A percentile compares a stretch with the other conserved stretches of the same genome.
phyloP scores from a whole-genome alignment of 2,797 vertebrate species.

The Ceyx erithaca region DNA sequence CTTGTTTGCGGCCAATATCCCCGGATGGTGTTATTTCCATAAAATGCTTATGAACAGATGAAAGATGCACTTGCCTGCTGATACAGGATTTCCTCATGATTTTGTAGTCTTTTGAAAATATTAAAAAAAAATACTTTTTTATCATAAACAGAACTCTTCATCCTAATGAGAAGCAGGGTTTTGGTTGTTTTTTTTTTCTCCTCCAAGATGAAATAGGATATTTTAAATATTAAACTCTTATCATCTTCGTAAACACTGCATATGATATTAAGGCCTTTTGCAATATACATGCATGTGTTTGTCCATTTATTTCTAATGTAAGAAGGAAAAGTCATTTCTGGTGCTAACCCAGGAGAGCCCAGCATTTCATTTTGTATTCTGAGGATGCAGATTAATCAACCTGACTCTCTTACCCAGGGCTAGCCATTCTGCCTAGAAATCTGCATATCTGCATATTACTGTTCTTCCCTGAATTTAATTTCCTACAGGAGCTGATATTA shows the following conservation, averaged over 20 bases:
- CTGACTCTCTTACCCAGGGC: slow-evolving; percentile 82
- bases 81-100: not conserved
- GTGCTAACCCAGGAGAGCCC: slow-evolving; percentile 81
- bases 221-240: slow-evolving; percentile 60
- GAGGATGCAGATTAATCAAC: slow-evolving; percentile 90
- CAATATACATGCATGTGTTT: slow-evolving; percentile 63
- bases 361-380: slow-evolving; percentile 89
- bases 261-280: slow-evolving; percentile 44
- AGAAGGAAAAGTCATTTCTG: slow-evolving; percentile 83
- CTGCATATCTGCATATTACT: slow-evolving; percentile 91
- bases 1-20: not conserved
- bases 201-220: slow-evolving; percentile 1
- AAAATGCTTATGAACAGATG: not conserved
- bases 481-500: slow-evolving; percentile 97
- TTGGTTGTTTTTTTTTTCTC: not conserved
- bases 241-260: slow-evolving; percentile 25
- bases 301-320: slow-evolving; percentile 68
- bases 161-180: not conserved
- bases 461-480: slow-evolving; percentile 91
- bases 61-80: not conserved
- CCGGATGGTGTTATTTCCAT: not conserved
- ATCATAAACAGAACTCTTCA: not conserved
- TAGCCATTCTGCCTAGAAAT: slow-evolving; percentile 87
- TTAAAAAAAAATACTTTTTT: not conserved
- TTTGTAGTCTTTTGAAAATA: not conserved